Base-by-base conservation (phyloP, 2,888 invertebrate genomes). In the Cacoxenus indagator region DNA sequence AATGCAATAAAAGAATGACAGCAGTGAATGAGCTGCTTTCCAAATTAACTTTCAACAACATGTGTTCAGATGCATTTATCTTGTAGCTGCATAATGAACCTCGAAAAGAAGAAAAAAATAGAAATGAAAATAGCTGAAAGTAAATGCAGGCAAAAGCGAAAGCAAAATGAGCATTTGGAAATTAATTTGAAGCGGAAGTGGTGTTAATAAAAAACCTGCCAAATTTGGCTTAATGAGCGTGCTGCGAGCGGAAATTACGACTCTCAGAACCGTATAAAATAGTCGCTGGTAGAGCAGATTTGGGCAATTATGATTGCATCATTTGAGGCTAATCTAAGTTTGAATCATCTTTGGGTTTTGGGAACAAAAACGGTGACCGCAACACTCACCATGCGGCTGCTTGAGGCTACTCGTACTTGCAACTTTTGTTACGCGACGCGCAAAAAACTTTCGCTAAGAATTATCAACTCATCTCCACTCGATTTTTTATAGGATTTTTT, bases 11-110 rank as follows among this genome's bases (percentile, higher is more conserved):
- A 26, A 66, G 71, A 68, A 55, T 37, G 43, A 45, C 2, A 26
- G 19, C 4, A 37, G 31, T 26, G 11, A 48, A 29, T 78, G 81
- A 82, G 84, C 81, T 80, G 76, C 80, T 73, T 78, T 83, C 75
- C 78, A 80, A 80, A 83, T 83, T 83, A 81, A 83, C 82, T 81
- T 83, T 81, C 80, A 81, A 81, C 84, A 80, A 80, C 84, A 81
- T 81, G 78, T 81, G 80, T 82, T 83, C 77, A 75, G 80, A 80
- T 71, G 84, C 84, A 81, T 81, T 83, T 81, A 81, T 81, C 81
- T 81, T 81, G 81, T 72, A 75, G 72, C 65, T 73, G 78, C 75
- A 73, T 73, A 77, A 75, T 72, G 75, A 75, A 64, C 24, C 65
- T 29, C 27, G 57, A 11, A 57, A 57, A 9, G 6, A 11, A 37